Percentiles rank a stretch among this genome's conserved stretches.
Conservation (phyloP, 1,140 invertebrate genomes). For the Nephila pilipes region DNA sequence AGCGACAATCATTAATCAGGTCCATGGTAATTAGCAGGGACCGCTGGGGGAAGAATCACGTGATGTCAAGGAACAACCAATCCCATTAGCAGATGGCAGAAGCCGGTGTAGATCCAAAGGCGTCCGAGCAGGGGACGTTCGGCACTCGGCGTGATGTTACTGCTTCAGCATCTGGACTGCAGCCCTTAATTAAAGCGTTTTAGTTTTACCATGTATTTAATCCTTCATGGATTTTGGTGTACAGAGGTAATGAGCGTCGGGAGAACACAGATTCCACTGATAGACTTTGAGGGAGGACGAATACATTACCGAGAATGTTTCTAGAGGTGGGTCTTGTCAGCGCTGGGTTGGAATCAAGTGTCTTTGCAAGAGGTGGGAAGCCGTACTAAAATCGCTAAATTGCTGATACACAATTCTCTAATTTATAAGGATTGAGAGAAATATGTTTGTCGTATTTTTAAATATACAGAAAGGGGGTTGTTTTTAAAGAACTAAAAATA, state of each 20-base stretch:
- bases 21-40: slow-evolving; percentile 69
- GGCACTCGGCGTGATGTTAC: not conserved
- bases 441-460: no score
- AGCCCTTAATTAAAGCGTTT: slow-evolving; percentile 64
- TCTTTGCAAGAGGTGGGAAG: not conserved
- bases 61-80: slow-evolving; percentile 76
- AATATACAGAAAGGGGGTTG: no score
- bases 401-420: no score
- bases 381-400: no score
- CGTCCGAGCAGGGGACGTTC: slow-evolving; percentile 1
- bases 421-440: no score
- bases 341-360: not conserved
- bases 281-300: slow-evolving; percentile 3
- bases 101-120: not conserved
- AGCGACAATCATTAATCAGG: slow-evolving; percentile 76
- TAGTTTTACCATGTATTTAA: slow-evolving; percentile 58
- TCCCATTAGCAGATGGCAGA: slow-evolving; percentile 69
- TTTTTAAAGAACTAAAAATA: no score
- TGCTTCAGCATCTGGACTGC: slow-evolving; percentile 35
- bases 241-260: slow-evolving; percentile 19
- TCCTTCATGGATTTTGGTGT: not conserved
- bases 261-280: slow-evolving; percentile 26
- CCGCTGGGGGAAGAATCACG: slow-evolving; percentile 59
- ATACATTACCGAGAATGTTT: not conserved
- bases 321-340: not conserved